Evolutionary conservation across 1,140 invertebrate species (phyloP).

Genomic region (Glossosoma conforme): DNA sequence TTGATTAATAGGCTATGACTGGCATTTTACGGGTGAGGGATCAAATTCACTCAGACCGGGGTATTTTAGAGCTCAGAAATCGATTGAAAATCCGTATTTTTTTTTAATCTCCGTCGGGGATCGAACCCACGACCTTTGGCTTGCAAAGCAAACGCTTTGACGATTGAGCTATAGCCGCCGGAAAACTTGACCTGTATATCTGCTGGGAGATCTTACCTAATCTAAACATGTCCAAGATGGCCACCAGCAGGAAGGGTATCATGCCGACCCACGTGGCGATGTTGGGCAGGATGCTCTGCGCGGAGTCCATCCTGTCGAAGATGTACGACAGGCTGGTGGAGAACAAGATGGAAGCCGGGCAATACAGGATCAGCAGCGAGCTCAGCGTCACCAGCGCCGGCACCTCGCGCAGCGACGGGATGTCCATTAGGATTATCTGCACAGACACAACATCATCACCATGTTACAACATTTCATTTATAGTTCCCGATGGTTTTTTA

Average conservation of each 20-base stretch:
- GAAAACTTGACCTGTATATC: no score
- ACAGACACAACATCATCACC: conserved; percentile 3
- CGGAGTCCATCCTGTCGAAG: conserved; percentile 77
- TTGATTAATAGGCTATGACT: no score
- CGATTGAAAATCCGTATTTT: no score
- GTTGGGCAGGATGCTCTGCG: conserved; percentile 71
- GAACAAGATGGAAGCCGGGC: conserved; percentile 69
- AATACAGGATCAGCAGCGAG: conserved; percentile 65
- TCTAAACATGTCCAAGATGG: conserved; percentile 63
- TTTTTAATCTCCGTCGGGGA: no score
- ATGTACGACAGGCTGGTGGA: conserved; percentile 72
- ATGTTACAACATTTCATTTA: no score
- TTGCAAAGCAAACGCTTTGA: no score
- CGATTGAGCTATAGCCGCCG: no score
- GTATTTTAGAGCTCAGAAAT: no score
- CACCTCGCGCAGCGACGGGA: conserved; percentile 60
- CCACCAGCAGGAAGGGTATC: conserved; percentile 68
- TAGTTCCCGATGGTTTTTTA: no score
- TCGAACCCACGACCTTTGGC: no score
- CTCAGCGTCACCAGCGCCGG: conserved; percentile 66
- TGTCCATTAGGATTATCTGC: conserved; percentile 50
- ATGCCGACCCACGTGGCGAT: conserved; percentile 69
- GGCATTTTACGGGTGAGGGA: no score
- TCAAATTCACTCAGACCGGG: no score
- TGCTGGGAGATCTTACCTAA: conserved; percentile 59